Evolutionary conservation across 1,140 invertebrate genomes (phyloP).

Genomic region (Drosophila nikananu): DNA sequence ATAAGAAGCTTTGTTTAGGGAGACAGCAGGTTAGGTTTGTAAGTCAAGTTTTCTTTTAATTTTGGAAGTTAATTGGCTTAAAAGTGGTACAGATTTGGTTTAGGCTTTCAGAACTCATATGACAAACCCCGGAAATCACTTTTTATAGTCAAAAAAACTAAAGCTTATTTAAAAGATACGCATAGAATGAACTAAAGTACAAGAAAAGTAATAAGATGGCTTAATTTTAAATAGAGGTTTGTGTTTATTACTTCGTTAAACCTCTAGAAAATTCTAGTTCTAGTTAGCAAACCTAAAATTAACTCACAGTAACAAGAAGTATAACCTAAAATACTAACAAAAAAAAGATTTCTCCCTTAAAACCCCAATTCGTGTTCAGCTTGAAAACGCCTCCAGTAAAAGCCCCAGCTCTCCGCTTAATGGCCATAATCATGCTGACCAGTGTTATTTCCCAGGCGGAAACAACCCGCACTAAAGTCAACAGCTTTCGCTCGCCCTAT

Average conservation of each 20-base stretch:
- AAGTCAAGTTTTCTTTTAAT: too few relatives aligned
- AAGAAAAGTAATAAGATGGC: background rate
- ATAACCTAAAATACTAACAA: background rate
- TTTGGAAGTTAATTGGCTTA: too few relatives aligned
- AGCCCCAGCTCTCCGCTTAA: background rate
- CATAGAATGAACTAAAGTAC: too few relatives aligned
- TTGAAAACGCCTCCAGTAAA: background rate
- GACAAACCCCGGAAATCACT: too few relatives aligned
- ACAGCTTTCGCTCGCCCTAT: slow-evolving; percentile 21
- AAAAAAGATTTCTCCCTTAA: background rate
- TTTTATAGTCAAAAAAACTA: too few relatives aligned
- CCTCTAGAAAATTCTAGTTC: background rate
- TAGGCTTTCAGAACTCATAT: too few relatives aligned
- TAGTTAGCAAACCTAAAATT: background rate
- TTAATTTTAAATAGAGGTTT: too few relatives aligned
- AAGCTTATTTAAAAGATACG: too few relatives aligned
- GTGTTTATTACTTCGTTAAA: background rate
- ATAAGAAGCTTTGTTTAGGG: too few relatives aligned
- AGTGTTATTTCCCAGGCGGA: slow-evolving; percentile 21
- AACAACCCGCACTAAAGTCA: slow-evolving; percentile 20
- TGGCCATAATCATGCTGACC: slow-evolving; percentile 2
- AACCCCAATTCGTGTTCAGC: background rate
- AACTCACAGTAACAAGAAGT: background rate
- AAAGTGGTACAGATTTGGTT: too few relatives aligned
- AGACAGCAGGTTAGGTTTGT: too few relatives aligned